Conservation (phyloP, 2,888 invertebrate species). For the Dusona sp. region DNA sequence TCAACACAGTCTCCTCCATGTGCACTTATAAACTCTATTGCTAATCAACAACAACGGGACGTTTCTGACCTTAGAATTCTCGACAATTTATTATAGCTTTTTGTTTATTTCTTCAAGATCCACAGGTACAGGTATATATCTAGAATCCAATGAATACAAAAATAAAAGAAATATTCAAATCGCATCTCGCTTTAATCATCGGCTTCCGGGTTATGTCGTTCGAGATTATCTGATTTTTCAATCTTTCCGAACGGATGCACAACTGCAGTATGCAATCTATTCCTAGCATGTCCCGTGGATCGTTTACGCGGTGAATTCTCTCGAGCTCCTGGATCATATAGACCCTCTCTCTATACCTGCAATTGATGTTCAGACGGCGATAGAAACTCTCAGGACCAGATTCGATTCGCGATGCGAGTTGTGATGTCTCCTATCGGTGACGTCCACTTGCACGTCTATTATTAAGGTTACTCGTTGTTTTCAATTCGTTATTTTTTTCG, state of each 20-base stretch:
- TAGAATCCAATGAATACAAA: not conserved
- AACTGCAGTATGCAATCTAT: constrained; percentile 50
- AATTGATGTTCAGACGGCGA: constrained; percentile 22
- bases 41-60: constrained; percentile 58
- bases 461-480: not conserved
- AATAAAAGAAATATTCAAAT: constrained; percentile 45
- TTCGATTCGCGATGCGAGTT: not conserved
- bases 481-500: not conserved
- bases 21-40: constrained; percentile 39
- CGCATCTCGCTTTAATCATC: constrained; percentile 61
- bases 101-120: constrained; percentile 18
- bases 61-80: constrained; percentile 45
- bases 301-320: constrained; percentile 44
- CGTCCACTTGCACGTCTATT: constrained; percentile 8
- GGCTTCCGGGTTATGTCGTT: constrained; percentile 64
- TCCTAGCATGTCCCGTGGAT: constrained; percentile 27
- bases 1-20: not conserved
- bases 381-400: constrained; percentile 7
- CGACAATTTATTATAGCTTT: constrained; percentile 48
- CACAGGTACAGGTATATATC: not conserved
- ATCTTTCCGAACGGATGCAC: constrained; percentile 66
- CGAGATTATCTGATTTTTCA: constrained; percentile 64
- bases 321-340: constrained; percentile 36
- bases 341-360: constrained; percentile 9
- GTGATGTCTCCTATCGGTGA: constrained; percentile 4